Conservation (phyloP, 1,140 invertebrate genomes). For the Odontomachus brunneus region DNA sequence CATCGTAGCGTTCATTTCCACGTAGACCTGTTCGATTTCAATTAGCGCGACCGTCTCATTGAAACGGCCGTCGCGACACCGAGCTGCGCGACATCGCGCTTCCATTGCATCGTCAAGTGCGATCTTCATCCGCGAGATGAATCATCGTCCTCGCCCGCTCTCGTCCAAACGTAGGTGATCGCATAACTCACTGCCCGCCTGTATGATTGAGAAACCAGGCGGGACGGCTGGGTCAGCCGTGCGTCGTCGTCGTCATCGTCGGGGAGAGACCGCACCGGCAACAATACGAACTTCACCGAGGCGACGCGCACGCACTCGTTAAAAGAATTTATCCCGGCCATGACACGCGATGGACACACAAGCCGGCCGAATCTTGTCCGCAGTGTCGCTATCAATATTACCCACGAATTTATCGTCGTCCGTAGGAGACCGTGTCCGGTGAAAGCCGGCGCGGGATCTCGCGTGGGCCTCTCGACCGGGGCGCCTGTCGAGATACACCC, state of each 20-base stretch:
- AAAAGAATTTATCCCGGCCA: constrained; percentile 48
- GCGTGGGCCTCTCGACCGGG: constrained; percentile 32
- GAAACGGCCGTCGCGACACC: not conserved
- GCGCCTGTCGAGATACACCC: constrained; percentile 21
- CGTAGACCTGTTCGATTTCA: constrained; percentile 12
- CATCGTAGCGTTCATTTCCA: not conserved
- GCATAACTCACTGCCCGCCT: constrained; percentile 42
- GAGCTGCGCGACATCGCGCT: constrained; percentile 18
- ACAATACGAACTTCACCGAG: constrained; percentile 10
- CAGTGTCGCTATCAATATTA: constrained; percentile 60
- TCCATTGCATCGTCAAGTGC: constrained; percentile 1
- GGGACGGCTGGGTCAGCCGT: not conserved
- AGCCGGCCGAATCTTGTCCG: constrained; percentile 44
- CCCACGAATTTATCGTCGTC: constrained; percentile 56
- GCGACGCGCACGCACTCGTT: constrained; percentile 31
- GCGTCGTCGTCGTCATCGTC: too few species aligned
- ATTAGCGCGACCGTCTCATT: constrained; percentile 1
- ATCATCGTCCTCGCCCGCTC: constrained; percentile 25
- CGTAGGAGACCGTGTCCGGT: constrained; percentile 39
- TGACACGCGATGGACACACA: constrained; percentile 4
- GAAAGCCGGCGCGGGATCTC: constrained; percentile 53
- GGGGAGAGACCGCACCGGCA: not conserved
- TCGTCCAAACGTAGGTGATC: constrained; percentile 2
- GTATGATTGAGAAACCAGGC: constrained; percentile 14
- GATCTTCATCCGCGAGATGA: constrained; percentile 33